phyloP scores from a whole-genome alignment of 2,888 invertebrate genomes.

The Polydrusus tereticollis region DNA sequence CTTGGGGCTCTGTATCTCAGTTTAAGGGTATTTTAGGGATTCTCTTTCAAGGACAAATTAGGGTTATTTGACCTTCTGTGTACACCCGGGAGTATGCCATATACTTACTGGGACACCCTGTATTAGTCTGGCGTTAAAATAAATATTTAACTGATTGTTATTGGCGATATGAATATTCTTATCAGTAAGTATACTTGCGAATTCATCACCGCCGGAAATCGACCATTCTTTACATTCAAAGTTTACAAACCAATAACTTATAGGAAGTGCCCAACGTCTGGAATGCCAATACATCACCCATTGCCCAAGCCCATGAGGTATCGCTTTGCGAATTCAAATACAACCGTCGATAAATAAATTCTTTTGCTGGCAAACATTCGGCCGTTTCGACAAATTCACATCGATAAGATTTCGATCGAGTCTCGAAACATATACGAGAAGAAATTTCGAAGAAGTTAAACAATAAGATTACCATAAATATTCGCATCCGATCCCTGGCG shows the following conservation, averaged over 20 bases:
- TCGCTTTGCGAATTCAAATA: constrained; percentile 15
- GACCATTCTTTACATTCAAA: constrained; percentile 31
- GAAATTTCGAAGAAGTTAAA: constrained; percentile 39
- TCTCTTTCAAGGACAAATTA: too few species aligned
- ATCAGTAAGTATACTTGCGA: too few species aligned
- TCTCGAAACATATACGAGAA: constrained; percentile 9
- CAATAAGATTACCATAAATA: constrained; percentile 45
- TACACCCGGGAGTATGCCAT: too few species aligned
- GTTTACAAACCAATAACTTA: constrained; percentile 32
- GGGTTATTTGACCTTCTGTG: too few species aligned
- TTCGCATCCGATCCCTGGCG: constrained; percentile 30
- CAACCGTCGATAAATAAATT: constrained; percentile 20
- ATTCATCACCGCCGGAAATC: constrained; percentile 23
- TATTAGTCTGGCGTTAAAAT: too few species aligned
- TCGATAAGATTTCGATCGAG: constrained; percentile 37
- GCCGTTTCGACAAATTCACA: constrained; percentile 39
- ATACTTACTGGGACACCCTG: too few species aligned
- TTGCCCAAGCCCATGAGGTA: too few species aligned
- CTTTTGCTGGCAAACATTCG: constrained; percentile 25
- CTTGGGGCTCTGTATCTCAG: too few species aligned
- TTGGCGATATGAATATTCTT: too few species aligned
- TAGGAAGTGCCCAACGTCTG: constrained; percentile 23
- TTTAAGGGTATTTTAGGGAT: too few species aligned
- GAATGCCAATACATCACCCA: constrained; percentile 40
- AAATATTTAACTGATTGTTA: too few species aligned